A percentile compares a stretch with the other conserved stretches of the same genome.
Evolutionary conservation across 2,888 invertebrate genomes (phyloP).

Genomic region (Drosophila suboccidentalis): DNA sequence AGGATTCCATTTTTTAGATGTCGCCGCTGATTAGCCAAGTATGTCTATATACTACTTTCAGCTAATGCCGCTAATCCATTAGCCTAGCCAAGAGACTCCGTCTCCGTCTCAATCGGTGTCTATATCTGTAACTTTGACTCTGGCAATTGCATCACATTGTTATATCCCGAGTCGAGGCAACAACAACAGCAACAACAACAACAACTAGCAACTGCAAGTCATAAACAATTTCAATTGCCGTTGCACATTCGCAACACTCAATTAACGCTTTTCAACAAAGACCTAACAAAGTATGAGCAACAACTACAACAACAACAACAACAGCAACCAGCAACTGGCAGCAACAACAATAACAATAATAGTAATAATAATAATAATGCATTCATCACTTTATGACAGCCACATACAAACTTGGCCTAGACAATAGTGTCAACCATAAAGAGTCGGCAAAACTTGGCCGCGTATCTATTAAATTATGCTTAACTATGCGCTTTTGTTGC

Average conservation of each 20-base stretch:
- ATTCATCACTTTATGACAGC: slow-evolving; percentile 79
- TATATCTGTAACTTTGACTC: slow-evolving; percentile 15
- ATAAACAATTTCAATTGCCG: slow-evolving; percentile 80
- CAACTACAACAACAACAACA: slow-evolving; percentile 47
- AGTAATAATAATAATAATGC: slow-evolving; percentile 74
- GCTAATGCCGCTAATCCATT: slow-evolving; percentile 51
- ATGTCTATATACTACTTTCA: neutral
- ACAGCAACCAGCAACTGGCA: slow-evolving; percentile 24
- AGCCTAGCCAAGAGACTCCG: slow-evolving; percentile 34
- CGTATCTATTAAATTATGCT: slow-evolving; percentile 81
- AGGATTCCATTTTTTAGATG: slow-evolving; percentile 55
- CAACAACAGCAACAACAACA: slow-evolving; percentile 11
- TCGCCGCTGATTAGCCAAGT: slow-evolving; percentile 66
- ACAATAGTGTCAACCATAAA: slow-evolving; percentile 80
- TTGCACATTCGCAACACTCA: slow-evolving; percentile 81
- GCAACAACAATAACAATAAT: slow-evolving; percentile 35
- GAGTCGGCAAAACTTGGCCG: slow-evolving; percentile 58
- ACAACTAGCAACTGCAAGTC: slow-evolving; percentile 69
- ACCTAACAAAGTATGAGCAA: slow-evolving; percentile 59
- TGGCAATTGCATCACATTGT: slow-evolving; percentile 71
- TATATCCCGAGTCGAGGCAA: slow-evolving; percentile 23
- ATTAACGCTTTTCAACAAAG: slow-evolving; percentile 80
- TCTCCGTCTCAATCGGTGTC: neutral
- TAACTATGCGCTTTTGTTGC: slow-evolving; percentile 77
- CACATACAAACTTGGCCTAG: slow-evolving; percentile 76